Percentiles rank a stretch among this genome's conserved stretches.
Conservation (phyloP, 2,888 invertebrate species). For the Macropis europaea region DNA sequence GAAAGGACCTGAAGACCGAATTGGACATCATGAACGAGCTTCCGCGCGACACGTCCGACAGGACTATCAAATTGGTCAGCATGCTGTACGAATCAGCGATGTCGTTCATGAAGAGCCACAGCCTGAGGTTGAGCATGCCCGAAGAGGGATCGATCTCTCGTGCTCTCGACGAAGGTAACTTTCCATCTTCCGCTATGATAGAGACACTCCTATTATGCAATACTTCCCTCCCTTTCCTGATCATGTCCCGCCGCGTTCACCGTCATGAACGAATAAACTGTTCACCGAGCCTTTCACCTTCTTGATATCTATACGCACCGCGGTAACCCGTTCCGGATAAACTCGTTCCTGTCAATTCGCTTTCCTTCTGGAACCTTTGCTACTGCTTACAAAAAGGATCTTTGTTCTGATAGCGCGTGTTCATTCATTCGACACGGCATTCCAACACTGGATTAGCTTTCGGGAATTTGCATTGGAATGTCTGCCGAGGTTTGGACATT, state of each 20-base stretch:
- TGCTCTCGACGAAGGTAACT: constrained; percentile 88
- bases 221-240: constrained; percentile 26
- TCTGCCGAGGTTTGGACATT: too few relatives aligned
- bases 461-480: too few relatives aligned
- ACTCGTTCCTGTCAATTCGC: constrained; percentile 55
- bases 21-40: constrained; percentile 81
- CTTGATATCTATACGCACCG: constrained; percentile 56
- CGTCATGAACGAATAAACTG: constrained; percentile 57
- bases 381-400: background rate
- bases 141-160: constrained; percentile 86
- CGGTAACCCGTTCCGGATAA: constrained; percentile 58
- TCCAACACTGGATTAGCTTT: too few relatives aligned
- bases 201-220: constrained; percentile 28
- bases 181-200: constrained; percentile 40
- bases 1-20: constrained; percentile 75
- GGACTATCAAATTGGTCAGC: constrained; percentile 81
- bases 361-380: constrained; percentile 46
- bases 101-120: constrained; percentile 83
- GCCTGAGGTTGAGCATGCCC: constrained; percentile 87
- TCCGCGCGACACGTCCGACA: constrained; percentile 81
- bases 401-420: background rate
- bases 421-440: constrained; percentile 10
- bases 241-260: constrained; percentile 46
- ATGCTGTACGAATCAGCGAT: constrained; percentile 82
- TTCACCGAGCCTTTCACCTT: constrained; percentile 63